These are phyloP conservation scores for Acomys russatus DNA, from an alignment of 2,797 vertebrate species.

Conservation along the genomic window DNA sequence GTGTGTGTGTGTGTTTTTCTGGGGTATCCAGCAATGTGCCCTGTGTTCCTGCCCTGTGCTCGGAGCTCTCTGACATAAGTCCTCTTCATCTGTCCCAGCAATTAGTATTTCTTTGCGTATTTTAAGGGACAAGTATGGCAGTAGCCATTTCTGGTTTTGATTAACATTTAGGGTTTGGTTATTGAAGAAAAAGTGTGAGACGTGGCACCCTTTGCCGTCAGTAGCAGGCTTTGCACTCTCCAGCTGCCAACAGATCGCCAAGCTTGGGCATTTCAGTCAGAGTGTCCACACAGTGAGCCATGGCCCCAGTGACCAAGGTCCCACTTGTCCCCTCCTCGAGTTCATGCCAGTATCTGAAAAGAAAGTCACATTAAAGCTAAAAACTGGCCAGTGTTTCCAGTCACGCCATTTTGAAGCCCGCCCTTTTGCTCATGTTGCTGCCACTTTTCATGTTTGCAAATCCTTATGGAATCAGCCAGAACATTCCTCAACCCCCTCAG, in stretches of 20 bases:
- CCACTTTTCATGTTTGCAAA: not conserved
- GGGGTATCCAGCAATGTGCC: not conserved
- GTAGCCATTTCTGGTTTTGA: not conserved
- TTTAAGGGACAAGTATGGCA: not conserved
- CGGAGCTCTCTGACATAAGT: not conserved
- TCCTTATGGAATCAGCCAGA: not conserved
- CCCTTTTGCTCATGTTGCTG: not conserved
- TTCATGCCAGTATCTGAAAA: not conserved
- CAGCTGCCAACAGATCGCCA: not conserved
- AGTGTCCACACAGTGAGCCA: not conserved
- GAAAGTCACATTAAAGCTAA: constrained; percentile 41
- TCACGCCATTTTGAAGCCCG: constrained; percentile 1
- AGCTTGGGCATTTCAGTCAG: not conserved
- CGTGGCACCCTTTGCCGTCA: not conserved
- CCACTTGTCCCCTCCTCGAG: not conserved
- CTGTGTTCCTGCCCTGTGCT: not conserved
- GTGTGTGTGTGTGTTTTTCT: not conserved
- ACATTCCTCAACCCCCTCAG: not conserved
- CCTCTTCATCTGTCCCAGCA: not conserved
- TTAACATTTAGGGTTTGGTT: not conserved
- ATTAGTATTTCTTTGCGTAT: not conserved
- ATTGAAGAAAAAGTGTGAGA: not conserved
- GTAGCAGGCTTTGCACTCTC: not conserved
- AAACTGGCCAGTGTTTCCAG: not conserved
- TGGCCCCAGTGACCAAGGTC: not conserved